Evolutionary conservation across 2,113 vertebrate species (phyloP).

Genomic region (Dolichallabes microphthalmus): DNA sequence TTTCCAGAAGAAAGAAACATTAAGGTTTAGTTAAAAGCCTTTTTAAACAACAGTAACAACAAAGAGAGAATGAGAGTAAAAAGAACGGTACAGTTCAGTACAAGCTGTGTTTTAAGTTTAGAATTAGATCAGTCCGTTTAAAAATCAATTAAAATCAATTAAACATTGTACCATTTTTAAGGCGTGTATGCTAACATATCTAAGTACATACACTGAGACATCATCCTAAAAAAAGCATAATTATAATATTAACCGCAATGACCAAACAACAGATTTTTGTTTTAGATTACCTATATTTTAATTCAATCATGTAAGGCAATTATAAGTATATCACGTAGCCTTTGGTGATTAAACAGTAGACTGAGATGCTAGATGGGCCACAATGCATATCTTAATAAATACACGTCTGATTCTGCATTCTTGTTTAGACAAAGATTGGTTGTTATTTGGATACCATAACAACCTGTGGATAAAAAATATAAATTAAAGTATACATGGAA

Average conservation of each 20-base stretch:
- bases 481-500: no score
- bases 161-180: background rate
- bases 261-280: background rate
- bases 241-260: background rate
- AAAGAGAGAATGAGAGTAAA: background rate
- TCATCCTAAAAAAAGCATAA: background rate
- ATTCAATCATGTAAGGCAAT: background rate
- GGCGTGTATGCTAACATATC: background rate
- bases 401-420: no score
- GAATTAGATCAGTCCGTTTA: background rate
- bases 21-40: background rate
- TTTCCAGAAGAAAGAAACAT: background rate
- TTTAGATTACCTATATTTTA: background rate
- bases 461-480: no score
- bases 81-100: background rate
- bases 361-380: no score
- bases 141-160: background rate
- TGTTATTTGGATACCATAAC: no score
- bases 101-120: background rate
- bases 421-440: no score
- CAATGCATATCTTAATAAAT: no score
- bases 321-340: background rate
- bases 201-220: background rate
- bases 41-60: no score
- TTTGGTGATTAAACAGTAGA: slow-evolving; percentile 56